A percentile compares a stretch with the other conserved stretches of the same genome.
These are phyloP conservation scores for Carassius gibelio DNA, from an alignment of 2,113 vertebrate genomes.

Conservation along the genomic window DNA sequence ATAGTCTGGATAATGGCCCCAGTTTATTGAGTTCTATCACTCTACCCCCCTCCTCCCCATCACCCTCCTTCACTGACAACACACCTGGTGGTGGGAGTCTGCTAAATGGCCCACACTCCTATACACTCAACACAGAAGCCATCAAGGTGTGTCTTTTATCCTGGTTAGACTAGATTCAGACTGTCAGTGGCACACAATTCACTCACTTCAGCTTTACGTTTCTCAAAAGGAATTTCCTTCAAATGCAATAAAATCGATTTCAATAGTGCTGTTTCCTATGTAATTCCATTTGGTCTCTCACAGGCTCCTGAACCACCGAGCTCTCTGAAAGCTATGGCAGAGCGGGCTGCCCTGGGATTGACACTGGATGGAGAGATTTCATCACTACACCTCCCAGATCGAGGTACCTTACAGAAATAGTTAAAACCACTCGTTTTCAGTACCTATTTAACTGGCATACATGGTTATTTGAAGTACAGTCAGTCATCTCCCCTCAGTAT, in stretches of 20 bases:
- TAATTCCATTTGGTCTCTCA: neutral
- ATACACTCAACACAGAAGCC: conserved; percentile 78
- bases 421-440: neutral
- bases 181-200: neutral
- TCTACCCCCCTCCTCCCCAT: conserved; percentile 87
- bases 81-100: conserved; percentile 82
- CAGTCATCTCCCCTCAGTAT: neutral
- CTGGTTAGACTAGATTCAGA: neutral
- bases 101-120: conserved; percentile 88
- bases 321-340: conserved; percentile 90
- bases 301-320: conserved; percentile 87
- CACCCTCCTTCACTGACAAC: conserved; percentile 86
- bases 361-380: conserved; percentile 85
- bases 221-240: neutral
- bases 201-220: neutral
- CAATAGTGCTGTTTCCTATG: neutral
- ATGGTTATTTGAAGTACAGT: neutral
- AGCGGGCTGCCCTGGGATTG: conserved; percentile 85
- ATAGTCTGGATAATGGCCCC: conserved; percentile 84
- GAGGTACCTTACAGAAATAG: conserved; percentile 72
- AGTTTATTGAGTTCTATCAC: conserved; percentile 87
- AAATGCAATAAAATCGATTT: neutral
- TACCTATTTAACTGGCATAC: neutral
- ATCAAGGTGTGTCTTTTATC: conserved; percentile 78
- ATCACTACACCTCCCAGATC: conserved; percentile 83